Base-by-base conservation (phyloP, 2,113 vertebrate genomes). In the Xenus cinereus region DNA sequence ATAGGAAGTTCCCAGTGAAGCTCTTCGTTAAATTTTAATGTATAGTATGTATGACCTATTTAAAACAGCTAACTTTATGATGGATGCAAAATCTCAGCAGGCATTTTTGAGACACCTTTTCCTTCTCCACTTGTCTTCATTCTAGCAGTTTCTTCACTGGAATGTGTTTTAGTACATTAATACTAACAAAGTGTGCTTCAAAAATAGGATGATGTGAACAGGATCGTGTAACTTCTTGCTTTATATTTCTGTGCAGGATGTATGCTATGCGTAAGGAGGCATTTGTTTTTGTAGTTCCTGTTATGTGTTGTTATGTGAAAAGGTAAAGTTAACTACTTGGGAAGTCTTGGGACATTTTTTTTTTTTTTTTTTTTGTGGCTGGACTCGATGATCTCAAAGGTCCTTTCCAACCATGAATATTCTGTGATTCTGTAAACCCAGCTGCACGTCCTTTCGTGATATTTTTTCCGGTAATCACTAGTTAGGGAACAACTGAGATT, bases 181-280 rank as follows among this genome's bases (percentile, higher is more conserved):
- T 57, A 67, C 22, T 33, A 90, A 23, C 43, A 46, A 69, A 80
- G 32, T 8, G 15, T 78, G 32, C 60, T 78, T 92, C 43, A 67
- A 41, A 91, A 67, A 35, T 14, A 74, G 32, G 13, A 67, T 63
- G 1, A 43, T 46, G 5, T 21, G 12, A 88, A 56, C 3, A 1
- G 21, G 8, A 33, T 75, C 28, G 4, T 7, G 2, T 88, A 62
- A 67, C 26, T 82, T 67, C 57, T 69, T 43, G 12, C 54, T 78
- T 19, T 20, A n/a, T 20, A 41, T 7, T 39, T 51, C 48, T 39
- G 6, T 24, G 41, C 0, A 1, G 46, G 45, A 63, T 5, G 13
- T 17, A 28, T 28, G 9, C 45, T 86, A 5, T 14, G 13, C 4
- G 1, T 53, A 48, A 48, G 69, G 32, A 74, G 46, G 32, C 16